Conservation (phyloP, 2,888 invertebrate genomes). For the Macrophya alboannulata region DNA sequence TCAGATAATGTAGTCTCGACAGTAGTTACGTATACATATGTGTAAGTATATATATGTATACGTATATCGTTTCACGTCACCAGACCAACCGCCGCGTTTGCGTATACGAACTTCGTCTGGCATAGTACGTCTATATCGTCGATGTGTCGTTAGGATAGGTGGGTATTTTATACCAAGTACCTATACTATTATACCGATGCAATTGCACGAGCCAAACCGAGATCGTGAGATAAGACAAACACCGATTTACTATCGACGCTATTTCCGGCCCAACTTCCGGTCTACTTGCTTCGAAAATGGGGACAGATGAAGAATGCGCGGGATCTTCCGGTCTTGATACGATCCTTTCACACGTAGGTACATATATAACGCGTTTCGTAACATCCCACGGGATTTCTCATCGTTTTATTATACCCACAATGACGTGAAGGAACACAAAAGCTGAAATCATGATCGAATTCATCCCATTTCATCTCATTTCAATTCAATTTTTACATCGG, state of each 20-base stretch:
- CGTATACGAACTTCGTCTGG: background rate
- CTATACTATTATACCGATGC: background rate
- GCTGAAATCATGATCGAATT: background rate
- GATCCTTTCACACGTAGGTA: background rate
- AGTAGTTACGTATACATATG: background rate
- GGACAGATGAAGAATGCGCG: slow-evolving; percentile 10
- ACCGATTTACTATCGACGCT: slow-evolving; percentile 22
- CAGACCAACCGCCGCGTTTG: slow-evolving; percentile 1
- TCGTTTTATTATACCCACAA: background rate
- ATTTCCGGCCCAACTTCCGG: slow-evolving; percentile 34
- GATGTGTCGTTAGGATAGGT: background rate
- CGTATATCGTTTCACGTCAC: background rate
- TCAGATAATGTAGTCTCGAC: slow-evolving; percentile 68
- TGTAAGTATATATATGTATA: no score
- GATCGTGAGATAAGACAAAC: slow-evolving; percentile 35
- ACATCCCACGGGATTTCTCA: background rate
- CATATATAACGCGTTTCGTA: background rate
- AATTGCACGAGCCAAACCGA: slow-evolving; percentile 6
- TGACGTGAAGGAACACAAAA: background rate
- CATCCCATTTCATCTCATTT: background rate
- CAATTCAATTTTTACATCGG: no score
- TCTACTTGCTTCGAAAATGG: background rate
- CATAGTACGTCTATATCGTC: background rate
- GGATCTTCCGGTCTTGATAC: slow-evolving; percentile 30
- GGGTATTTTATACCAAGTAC: background rate